These are phyloP conservation scores for Eidolon helvum DNA, from an alignment of 2,113 vertebrate species.

Conservation along the genomic window DNA sequence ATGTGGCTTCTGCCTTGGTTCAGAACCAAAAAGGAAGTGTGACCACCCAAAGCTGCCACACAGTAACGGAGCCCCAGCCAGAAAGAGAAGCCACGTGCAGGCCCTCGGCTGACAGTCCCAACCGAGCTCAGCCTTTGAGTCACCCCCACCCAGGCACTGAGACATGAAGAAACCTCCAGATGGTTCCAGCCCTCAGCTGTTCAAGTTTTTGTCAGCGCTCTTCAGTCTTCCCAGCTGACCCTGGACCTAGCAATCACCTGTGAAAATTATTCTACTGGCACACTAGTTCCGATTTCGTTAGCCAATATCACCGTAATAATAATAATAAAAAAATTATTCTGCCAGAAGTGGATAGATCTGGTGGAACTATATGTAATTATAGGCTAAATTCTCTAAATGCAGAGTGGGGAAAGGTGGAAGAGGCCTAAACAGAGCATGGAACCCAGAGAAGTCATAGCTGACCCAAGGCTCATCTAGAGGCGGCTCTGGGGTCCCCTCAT, in stretches of 20 bases:
- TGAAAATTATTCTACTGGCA: too few species aligned
- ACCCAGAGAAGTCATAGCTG: not conserved
- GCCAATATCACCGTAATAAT: too few species aligned
- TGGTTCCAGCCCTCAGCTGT: not conserved
- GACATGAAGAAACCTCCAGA: not conserved
- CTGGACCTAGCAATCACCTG: too few species aligned
- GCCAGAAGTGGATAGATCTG: not conserved
- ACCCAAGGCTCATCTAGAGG: too few species aligned
- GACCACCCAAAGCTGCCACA: not conserved
- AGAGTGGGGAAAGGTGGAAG: not conserved
- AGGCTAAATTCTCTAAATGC: not conserved
- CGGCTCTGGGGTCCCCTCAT: not conserved
- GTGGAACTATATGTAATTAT: not conserved
- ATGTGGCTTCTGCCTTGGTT: fast-evolving
- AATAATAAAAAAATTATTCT: not conserved
- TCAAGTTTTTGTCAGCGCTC: not conserved
- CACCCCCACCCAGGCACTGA: not conserved
- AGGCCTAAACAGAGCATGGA: not conserved
- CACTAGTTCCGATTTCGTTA: too few species aligned
- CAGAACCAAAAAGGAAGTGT: not conserved
- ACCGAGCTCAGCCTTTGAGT: not conserved
- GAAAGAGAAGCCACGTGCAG: not conserved
- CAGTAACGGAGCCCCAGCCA: not conserved
- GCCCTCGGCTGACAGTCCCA: not conserved
- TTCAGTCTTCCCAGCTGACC: not conserved